phyloP scores from a whole-genome alignment of 2,797 vertebrate species.

The Alectoris magna region DNA sequence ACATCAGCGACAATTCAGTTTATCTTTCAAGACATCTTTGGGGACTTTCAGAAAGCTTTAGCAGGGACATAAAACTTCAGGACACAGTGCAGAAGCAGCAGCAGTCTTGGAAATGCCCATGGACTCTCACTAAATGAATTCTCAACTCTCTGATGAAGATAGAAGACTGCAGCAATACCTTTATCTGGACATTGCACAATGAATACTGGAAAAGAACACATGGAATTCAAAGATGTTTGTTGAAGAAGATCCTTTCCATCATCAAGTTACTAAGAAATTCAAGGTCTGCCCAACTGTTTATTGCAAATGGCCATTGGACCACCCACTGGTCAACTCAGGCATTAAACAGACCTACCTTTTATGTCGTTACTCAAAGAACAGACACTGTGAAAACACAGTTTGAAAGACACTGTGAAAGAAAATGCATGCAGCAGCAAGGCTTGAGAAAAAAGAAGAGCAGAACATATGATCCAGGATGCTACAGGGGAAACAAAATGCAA shows the following conservation, averaged over 20 bases:
- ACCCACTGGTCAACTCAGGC: neutral
- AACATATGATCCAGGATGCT: neutral
- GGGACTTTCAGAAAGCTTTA: neutral
- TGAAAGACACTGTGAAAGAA: neutral
- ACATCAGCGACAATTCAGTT: neutral
- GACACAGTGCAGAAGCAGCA: fast-evolving
- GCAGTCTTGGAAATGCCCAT: neutral
- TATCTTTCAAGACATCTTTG: neutral
- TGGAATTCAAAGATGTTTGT: neutral
- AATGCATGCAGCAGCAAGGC: neutral
- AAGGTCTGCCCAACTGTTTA: fast-evolving
- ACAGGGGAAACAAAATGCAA: neutral
- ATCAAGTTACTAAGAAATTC: neutral
- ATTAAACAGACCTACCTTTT: neutral
- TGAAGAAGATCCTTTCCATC: neutral
- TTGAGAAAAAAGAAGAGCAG: neutral
- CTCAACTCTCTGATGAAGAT: fast-evolving
- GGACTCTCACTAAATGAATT: neutral
- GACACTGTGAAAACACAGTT: too few species aligned
- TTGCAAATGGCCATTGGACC: neutral
- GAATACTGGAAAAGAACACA: neutral
- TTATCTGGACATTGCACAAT: neutral
- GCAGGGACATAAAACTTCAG: neutral
- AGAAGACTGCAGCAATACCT: neutral
- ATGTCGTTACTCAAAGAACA: neutral